Evolutionary conservation across 2,888 invertebrate genomes (phyloP), one percentile per base, ranked within the genome.

Genomic region (Hirudinaria manillensis): DNA sequence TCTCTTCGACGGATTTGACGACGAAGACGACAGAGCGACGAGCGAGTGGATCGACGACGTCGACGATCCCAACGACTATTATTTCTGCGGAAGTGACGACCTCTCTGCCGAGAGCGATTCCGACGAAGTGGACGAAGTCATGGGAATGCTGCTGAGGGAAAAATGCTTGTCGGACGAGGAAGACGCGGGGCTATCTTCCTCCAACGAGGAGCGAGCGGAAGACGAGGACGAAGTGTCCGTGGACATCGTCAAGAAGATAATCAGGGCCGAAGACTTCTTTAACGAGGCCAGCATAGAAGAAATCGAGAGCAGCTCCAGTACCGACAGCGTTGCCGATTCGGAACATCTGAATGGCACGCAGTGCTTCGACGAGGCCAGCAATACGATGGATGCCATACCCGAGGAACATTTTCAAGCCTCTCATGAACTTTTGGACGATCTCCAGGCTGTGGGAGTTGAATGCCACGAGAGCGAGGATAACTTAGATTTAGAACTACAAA

Each of bases 1-100:
- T 34, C 38, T 73, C 13, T 73, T 73, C 32, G 72, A 72, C 21
- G 55, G 51, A 2, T 72, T 72, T 55, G 38, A 38, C 7, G 73
- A 73, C 36, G 61, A 61, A 21, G 73, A 73, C 21, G 73, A 73
- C 36, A 21, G 21, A 61, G 27, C 68, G n/a, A 34, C 21, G 29
- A 68, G 21, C 21, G 68, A 68, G n/a, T 68, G 68, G 68, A 68
- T 68, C 21, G 68, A 68, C 21, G 68, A 68, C 21, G 21, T 34
- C n/a, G 36, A 68, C 32, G 68, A 68, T 4, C 68, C 36, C n/a
- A 34, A 36, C 13, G 68, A 34, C 13, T 68, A n/a, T 19, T 29
- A 34, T n/a, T n/a, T 24, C 36, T 32, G n/a, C 6, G 68, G 32
- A 36, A 68, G 21, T n/a, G 36, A 68, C 32, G 68, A 68, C 21